Conservation (phyloP, 2,113 vertebrate genomes). For the Cheilinus undulatus region DNA sequence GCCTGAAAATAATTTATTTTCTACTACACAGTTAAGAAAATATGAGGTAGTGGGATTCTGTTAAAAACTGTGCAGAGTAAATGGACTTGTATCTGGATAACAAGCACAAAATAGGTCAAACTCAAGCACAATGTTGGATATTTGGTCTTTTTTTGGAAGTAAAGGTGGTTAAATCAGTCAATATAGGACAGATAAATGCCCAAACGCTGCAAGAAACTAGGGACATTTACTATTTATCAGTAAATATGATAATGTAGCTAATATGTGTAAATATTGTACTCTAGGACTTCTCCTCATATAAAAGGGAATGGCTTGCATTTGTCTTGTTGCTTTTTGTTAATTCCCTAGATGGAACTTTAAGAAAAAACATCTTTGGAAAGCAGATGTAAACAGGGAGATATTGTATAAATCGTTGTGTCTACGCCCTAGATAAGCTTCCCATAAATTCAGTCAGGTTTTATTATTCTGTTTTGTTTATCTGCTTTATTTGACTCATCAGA, state of each 20-base stretch:
- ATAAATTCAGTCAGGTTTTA: conserved; percentile 66
- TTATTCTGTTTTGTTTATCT: conserved; percentile 62
- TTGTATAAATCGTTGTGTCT: conserved; percentile 50
- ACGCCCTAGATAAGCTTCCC: conserved; percentile 76
- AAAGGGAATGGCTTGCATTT: conserved; percentile 72
- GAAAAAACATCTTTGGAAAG: conserved; percentile 34
- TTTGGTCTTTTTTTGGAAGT: conserved; percentile 9
- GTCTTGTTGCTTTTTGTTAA: conserved; percentile 79
- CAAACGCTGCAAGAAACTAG: conserved; percentile 63
- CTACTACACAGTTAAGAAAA: conserved; percentile 30
- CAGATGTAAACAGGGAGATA: conserved; percentile 59
- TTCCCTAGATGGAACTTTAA: conserved; percentile 59
- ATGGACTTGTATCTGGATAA: conserved; percentile 23
- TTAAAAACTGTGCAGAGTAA: conserved; percentile 7
- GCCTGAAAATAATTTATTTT: conserved; percentile 41
- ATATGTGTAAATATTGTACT: conserved; percentile 69
- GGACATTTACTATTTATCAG: conserved; percentile 30
- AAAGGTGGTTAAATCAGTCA: conserved; percentile 9
- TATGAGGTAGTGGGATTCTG: conserved; percentile 22
- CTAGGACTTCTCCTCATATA: conserved; percentile 39
- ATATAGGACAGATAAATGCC: conserved; percentile 28
- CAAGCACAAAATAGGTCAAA: conserved; percentile 50
- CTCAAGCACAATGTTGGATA: conserved; percentile 46
- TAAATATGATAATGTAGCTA: conserved; percentile 57
- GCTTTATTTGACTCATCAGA: conserved; percentile 54